Evolutionary conservation across 1,140 invertebrate genomes (phyloP).

Genomic region (Caligus rogercresseyi): DNA sequence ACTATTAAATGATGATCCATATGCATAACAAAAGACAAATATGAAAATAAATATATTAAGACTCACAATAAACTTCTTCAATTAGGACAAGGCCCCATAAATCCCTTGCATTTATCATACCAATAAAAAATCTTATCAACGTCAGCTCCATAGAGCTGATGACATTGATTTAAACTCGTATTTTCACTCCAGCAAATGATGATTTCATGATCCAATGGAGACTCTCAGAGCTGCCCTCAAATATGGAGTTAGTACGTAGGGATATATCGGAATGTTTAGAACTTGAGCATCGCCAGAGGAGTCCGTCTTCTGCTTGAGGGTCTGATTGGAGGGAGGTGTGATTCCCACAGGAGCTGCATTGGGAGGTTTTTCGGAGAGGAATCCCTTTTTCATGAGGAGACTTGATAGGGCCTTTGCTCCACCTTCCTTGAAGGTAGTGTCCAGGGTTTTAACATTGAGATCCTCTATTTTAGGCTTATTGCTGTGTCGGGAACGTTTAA

Average conservation of each 20-base stretch:
- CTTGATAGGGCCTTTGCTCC: neutral
- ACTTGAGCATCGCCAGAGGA: neutral
- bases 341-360: constrained; percentile 1
- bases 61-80: no score
- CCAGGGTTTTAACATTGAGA: neutral
- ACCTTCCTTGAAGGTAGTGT: neutral
- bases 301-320: neutral
- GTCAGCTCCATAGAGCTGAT: neutral
- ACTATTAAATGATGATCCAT: no score
- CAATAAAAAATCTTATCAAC: constrained; percentile 4
- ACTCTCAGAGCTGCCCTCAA: neutral
- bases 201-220: constrained; percentile 3
- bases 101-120: constrained; percentile 3
- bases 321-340: neutral
- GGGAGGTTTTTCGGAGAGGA: neutral
- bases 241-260: neutral
- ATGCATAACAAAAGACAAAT: no score
- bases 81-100: neutral
- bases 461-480: no score
- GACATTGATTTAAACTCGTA: constrained; percentile 7
- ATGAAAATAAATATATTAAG: no score
- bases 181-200: constrained; percentile 6
- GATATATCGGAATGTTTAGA: neutral
- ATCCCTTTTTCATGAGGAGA: neutral
- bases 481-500: neutral